Evolutionary conservation across 2,888 invertebrate species (phyloP), one percentile per base, ranked within the genome.

Genomic region (Alentia gelatinosa): DNA sequence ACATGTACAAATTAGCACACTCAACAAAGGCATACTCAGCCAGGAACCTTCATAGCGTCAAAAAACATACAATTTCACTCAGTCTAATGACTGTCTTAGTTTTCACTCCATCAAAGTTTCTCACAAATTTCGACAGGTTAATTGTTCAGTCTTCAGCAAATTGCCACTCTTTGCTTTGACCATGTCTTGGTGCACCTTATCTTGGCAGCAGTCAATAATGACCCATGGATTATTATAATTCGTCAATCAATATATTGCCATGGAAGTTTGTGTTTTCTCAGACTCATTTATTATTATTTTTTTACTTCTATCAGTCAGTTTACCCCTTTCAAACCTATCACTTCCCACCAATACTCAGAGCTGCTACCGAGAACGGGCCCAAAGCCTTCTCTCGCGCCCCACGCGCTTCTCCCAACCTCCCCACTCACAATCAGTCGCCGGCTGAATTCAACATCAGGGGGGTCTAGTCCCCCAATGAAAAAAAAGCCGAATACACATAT

Each of bases 1-100:
- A 79, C 79, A 79, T 19, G 79, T 79, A 79, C 79, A 79, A 79
- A 79, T 33, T 79, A 79, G 79, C 79, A 35, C 79, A 79, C 35
- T 79, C 79, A 79, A 79, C 39, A 79, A 23, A 79, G 79, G 79
- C 37, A 39, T 79, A 79, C 79, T 74, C 33, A 74, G 74, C 1
- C 74, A 74, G 26, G 33, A 26, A 26, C 30, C 26, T 74, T 74
- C 74, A 74, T 74, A 74, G 15, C 74, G 30, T 74, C 33, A 74
- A 5, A 74, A 19, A 63, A 74, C 30, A 74, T 74, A 74, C 74
- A 74, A 9, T 74, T 74, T 33, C 74, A 74, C 26, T 33, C 74
- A 74, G 33, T 30, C 74, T 26, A n/a, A 74, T 74, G 74, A 30
- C 33, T 74, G 12, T 74, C 26, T 68, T 68, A 68, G n/a, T 33